Evolutionary conservation across 2,888 invertebrate genomes (phyloP).

Genomic region (Subacronicta megacephala): DNA sequence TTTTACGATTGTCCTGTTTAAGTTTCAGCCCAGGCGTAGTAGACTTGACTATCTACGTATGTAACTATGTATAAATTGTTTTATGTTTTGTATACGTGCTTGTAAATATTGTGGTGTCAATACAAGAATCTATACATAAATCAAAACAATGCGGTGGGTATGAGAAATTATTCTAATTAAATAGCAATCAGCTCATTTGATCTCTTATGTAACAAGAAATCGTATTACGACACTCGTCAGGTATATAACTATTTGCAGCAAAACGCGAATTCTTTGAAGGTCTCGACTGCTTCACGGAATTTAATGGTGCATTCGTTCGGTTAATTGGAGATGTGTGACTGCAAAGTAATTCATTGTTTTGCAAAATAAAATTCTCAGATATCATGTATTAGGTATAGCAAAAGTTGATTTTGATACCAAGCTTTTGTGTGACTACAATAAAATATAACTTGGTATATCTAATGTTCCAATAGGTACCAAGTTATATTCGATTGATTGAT

Average conservation of each 20-base stretch:
- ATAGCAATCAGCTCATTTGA: slow-evolving; percentile 37
- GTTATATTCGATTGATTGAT: too few relatives aligned
- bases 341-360: slow-evolving; percentile 3
- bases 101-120: too few relatives aligned
- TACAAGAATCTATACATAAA: not conserved
- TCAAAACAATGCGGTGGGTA: slow-evolving; percentile 38
- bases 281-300: slow-evolving; percentile 28
- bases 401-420: not conserved
- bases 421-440: not conserved
- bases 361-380: slow-evolving; percentile 1
- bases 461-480: too few relatives aligned
- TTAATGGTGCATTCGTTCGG: slow-evolving; percentile 26
- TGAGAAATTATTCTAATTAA: slow-evolving; percentile 48
- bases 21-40: too few relatives aligned
- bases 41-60: too few relatives aligned
- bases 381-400: not conserved
- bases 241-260: slow-evolving; percentile 38
- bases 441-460: too few relatives aligned
- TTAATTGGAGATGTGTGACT: slow-evolving; percentile 11
- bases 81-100: too few relatives aligned
- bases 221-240: slow-evolving; percentile 40
- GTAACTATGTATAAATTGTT: too few relatives aligned
- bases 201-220: slow-evolving; percentile 39
- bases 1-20: too few relatives aligned
- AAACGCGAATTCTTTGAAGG: slow-evolving; percentile 38